Percentiles rank a stretch among this genome's conserved stretches.
phyloP scores from a whole-genome alignment of 2,113 vertebrate genomes.

The Tricholaema leucomelas region DNA sequence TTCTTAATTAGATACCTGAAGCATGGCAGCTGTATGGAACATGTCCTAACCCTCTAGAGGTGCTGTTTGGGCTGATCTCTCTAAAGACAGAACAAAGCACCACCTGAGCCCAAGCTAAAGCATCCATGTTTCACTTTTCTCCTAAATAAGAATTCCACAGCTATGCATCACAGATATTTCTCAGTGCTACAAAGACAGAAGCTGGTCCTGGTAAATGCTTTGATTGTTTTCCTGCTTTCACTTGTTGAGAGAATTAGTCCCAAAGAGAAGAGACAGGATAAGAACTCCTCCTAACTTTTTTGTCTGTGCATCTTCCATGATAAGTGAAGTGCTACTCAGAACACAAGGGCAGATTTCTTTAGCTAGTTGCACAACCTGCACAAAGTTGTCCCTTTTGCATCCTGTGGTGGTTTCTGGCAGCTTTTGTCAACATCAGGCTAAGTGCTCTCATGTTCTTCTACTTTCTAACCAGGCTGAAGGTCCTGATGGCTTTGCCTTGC shows the following conservation, averaged over 20 bases:
- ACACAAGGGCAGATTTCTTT: not conserved
- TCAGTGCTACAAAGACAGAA: not conserved
- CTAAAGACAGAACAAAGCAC: not conserved
- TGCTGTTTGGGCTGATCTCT: not conserved
- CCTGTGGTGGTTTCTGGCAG: not conserved
- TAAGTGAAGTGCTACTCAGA: not conserved
- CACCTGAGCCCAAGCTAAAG: not conserved
- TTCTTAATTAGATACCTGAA: not conserved
- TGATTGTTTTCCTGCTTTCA: not conserved
- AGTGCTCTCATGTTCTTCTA: not conserved
- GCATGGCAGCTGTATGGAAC: fast-evolving
- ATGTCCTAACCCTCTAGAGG: fast-evolving
- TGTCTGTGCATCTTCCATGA: not conserved
- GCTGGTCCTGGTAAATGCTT: not conserved
- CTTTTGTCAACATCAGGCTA: not conserved
- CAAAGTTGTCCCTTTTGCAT: not conserved
- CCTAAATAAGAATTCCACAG: not conserved
- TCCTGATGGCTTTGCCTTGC: not conserved
- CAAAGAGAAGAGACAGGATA: not conserved
- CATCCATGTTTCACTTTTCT: not conserved
- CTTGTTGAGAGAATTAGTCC: not conserved
- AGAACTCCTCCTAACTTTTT: not conserved
- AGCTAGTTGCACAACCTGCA: not conserved
- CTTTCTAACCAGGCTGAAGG: not conserved
- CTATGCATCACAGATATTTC: not conserved